Percentiles rank a stretch among this genome's conserved stretches.
Conservation (phyloP, 2,113 vertebrate genomes). For the Petrocephalus zakoni region DNA sequence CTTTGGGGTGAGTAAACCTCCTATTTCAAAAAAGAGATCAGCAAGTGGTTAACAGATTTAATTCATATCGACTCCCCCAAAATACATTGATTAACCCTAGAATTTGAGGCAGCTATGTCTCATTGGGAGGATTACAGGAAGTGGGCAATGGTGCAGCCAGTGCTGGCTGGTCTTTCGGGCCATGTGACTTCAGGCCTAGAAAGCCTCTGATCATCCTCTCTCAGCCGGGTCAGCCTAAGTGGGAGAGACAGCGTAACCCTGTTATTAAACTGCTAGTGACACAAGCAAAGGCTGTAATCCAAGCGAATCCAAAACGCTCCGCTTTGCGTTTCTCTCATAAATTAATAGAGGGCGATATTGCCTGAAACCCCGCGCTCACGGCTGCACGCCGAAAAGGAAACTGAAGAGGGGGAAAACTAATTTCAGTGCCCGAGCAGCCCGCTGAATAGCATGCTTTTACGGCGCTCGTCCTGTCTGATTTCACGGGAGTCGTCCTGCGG, state of each 20-base stretch:
- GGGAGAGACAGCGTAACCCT: neutral
- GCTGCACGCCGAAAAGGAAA: neutral
- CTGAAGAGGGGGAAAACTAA: neutral
- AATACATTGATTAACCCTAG: neutral
- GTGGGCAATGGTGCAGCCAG: neutral
- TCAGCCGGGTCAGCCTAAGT: neutral
- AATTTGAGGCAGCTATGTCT: neutral
- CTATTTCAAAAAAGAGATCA: neutral
- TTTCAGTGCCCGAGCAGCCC: neutral
- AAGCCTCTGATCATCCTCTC: neutral
- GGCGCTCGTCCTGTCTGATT: neutral
- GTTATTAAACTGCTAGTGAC: conserved; percentile 7
- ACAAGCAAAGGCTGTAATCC: neutral
- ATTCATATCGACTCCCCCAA: neutral
- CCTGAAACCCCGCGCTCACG: neutral
- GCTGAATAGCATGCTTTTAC: neutral
- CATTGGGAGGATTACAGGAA: neutral
- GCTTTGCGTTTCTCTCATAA: neutral
- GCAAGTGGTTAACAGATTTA: neutral
- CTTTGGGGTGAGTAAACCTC: neutral
- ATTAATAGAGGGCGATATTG: conserved; percentile 1
- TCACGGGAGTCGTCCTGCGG: neutral
- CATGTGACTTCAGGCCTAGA: neutral
- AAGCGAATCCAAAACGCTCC: neutral
- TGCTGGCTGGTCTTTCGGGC: neutral